These are phyloP conservation scores for Trichomalopsis sarcophagae DNA, from an alignment of 1,140 invertebrate species.

Conservation along the genomic window DNA sequence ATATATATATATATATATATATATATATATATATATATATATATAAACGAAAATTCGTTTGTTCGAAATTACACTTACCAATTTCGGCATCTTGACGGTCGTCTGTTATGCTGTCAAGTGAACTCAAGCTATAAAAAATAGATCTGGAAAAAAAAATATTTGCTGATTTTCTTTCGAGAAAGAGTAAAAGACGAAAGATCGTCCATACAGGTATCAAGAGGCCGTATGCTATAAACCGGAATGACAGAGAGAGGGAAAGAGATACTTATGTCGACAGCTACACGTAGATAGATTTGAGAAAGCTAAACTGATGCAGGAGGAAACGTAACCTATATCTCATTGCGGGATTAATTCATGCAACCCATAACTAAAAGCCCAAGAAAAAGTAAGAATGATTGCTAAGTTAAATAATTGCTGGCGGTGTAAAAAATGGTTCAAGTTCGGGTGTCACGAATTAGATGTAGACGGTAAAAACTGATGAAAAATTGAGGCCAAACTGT, in stretches of 20 bases:
- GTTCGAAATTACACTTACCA: constrained; percentile 55
- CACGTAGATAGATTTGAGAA: too few relatives aligned
- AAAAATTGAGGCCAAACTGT: background rate
- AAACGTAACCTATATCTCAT: constrained; percentile 31
- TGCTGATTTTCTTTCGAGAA: background rate
- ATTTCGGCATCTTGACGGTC: constrained; percentile 68
- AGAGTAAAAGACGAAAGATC: background rate
- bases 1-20: too few relatives aligned
- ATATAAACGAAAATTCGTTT: too few relatives aligned
- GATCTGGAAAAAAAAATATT: constrained; percentile 7
- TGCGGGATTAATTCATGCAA: too few relatives aligned
- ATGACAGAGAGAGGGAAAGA: background rate
- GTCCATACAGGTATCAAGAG: background rate
- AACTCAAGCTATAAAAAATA: constrained; percentile 22
- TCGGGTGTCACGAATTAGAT: too few relatives aligned
- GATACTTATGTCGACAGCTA: background rate
- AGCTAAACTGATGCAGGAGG: too few relatives aligned
- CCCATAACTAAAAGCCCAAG: too few relatives aligned
- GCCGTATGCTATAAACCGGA: background rate
- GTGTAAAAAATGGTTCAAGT: too few relatives aligned
- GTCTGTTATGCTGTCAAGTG: constrained; percentile 54
- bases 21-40: too few relatives aligned
- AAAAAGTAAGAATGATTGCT: too few relatives aligned
- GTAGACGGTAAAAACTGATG: too few relatives aligned
- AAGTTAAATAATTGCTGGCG: too few relatives aligned